Evolutionary conservation across 2,888 invertebrate species (phyloP).

Genomic region (Eristalis intricaria): DNA sequence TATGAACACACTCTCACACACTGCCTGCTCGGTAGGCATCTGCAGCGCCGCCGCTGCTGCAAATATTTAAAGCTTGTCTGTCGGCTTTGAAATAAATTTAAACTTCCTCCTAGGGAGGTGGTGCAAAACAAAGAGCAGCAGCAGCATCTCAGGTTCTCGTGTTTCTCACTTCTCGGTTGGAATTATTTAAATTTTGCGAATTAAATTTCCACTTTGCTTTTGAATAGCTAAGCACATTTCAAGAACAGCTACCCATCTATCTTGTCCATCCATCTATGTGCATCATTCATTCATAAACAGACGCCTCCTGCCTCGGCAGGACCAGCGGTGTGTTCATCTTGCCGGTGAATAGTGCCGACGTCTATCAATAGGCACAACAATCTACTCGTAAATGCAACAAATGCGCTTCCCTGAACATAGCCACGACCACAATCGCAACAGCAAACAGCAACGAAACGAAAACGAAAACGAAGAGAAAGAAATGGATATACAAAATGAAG

Average conservation of each 20-base stretch:
- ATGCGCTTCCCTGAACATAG: slow-evolving; percentile 11
- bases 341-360: slow-evolving; percentile 14
- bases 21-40: neutral
- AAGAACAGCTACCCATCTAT: slow-evolving; percentile 53
- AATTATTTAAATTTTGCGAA: slow-evolving; percentile 54
- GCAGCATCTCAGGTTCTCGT: neutral
- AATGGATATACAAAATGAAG: slow-evolving; percentile 39
- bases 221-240: slow-evolving; percentile 65
- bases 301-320: slow-evolving; percentile 8
- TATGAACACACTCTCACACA: neutral
- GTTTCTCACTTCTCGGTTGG: neutral
- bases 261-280: slow-evolving; percentile 50
- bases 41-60: neutral
- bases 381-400: slow-evolving; percentile 52
- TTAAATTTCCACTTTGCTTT: slow-evolving; percentile 65
- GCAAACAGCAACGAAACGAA: neutral
- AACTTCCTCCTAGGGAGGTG: neutral
- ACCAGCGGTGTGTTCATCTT: neutral
- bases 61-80: neutral
- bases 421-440: neutral
- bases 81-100: neutral
- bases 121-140: neutral
- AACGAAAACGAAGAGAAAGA: neutral
- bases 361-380: slow-evolving; percentile 37
- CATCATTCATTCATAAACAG: slow-evolving; percentile 65